These are phyloP conservation scores for Thunnus thynnus DNA, from an alignment of 2,113 vertebrate species.

Conservation along the genomic window DNA sequence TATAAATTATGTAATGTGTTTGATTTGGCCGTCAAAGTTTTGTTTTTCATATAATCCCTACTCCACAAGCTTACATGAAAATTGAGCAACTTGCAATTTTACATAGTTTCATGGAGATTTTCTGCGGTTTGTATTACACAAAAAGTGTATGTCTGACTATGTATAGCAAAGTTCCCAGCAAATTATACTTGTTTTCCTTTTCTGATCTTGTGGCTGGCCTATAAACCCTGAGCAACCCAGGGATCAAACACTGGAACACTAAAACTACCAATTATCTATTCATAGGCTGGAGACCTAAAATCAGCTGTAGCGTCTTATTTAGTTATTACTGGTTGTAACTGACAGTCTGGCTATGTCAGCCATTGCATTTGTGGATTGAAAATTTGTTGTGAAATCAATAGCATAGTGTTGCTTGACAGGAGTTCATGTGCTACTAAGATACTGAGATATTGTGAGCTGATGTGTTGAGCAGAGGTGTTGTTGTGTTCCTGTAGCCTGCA, in stretches of 20 bases:
- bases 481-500: neutral
- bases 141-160: constrained; percentile 18
- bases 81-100: constrained; percentile 50
- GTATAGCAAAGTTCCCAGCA: constrained; percentile 25
- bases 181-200: constrained; percentile 53
- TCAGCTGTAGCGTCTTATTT: constrained; percentile 50
- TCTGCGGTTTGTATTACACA: neutral
- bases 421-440: neutral
- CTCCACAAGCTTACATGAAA: neutral
- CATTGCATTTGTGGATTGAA: neutral
- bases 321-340: constrained; percentile 20
- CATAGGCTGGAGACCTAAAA: constrained; percentile 55
- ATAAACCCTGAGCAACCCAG: constrained; percentile 43
- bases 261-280: constrained; percentile 65
- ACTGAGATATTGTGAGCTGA: neutral
- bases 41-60: neutral
- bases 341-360: neutral
- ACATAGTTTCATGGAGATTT: constrained; percentile 14
- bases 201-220: constrained; percentile 40
- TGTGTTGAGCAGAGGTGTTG: neutral
- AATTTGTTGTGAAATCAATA: constrained; percentile 22
- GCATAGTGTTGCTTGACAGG: neutral
- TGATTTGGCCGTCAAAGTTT: neutral
- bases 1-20: constrained; percentile 8
- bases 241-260: constrained; percentile 63